Percentiles rank a stretch among this genome's conserved stretches.
Conservation (phyloP, 2,113 vertebrate species). For the Anthoscopus minutus region DNA sequence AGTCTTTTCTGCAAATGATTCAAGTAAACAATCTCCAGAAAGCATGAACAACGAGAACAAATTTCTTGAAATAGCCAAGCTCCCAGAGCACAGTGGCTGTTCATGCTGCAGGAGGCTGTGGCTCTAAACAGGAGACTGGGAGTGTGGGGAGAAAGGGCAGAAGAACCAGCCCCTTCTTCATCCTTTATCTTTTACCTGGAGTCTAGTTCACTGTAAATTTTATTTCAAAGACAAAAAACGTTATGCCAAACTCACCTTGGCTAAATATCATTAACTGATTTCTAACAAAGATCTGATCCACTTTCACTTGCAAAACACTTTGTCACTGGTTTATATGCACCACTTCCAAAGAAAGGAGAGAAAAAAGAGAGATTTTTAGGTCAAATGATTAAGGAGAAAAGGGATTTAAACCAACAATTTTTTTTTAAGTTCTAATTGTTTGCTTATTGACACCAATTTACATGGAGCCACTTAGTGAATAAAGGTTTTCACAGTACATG, state of each 20-base stretch:
- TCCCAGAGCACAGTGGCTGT: background rate
- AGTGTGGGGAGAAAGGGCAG: background rate
- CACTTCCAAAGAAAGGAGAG: constrained; percentile 6
- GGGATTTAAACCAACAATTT: constrained; percentile 52
- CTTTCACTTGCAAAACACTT: constrained; percentile 10
- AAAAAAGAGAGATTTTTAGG: constrained; percentile 49
- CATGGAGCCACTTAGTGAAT: constrained; percentile 66
- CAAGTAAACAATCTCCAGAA: constrained; percentile 42
- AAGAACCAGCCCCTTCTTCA: background rate
- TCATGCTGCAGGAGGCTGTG: background rate
- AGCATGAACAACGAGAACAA: constrained; percentile 2
- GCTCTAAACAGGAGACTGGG: background rate
- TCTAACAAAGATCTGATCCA: background rate
- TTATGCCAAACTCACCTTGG: background rate
- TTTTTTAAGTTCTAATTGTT: constrained; percentile 69
- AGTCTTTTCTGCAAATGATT: constrained; percentile 25
- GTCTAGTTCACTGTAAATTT: background rate
- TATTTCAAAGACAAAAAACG: background rate
- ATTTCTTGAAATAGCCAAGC: background rate
- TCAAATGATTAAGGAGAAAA: constrained; percentile 48
- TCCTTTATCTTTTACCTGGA: background rate
- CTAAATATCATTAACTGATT: background rate
- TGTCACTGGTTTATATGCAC: background rate
- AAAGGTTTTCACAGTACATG: constrained; percentile 50
- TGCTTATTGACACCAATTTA: constrained; percentile 69